phyloP scores from a whole-genome alignment of 2,888 invertebrate genomes.

The Drosophila dives region DNA sequence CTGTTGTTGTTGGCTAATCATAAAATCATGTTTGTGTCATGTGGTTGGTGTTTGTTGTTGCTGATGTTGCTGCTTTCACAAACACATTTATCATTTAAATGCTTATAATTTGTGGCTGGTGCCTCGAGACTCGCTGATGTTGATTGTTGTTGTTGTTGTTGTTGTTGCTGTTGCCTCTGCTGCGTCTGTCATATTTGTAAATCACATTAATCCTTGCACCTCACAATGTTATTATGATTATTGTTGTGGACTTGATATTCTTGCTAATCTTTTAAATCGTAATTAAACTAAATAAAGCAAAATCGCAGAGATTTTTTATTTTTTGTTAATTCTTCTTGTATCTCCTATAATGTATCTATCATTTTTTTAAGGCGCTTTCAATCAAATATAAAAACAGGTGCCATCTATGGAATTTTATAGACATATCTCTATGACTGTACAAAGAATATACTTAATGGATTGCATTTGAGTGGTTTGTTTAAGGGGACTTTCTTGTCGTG shows the following conservation, averaged over 20 bases:
- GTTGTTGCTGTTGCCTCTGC: constrained; percentile 28
- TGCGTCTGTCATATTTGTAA: constrained; percentile 67
- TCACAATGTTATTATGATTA: constrained; percentile 50
- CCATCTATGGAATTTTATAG: not conserved
- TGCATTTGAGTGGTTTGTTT: not conserved
- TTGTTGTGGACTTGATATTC: constrained; percentile 5
- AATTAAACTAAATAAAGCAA: constrained; percentile 56
- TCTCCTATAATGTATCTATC: not conserved
- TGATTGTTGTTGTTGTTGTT: constrained; percentile 22
- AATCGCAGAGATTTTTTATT: constrained; percentile 17
- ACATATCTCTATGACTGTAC: not conserved
- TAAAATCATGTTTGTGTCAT: constrained; percentile 58
- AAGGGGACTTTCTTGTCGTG: not conserved
- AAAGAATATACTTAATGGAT: not conserved
- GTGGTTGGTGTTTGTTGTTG: constrained; percentile 33
- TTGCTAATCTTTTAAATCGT: constrained; percentile 47
- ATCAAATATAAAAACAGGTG: too few species aligned
- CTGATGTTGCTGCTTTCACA: constrained; percentile 41
- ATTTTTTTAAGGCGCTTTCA: not conserved
- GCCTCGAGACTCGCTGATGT: constrained; percentile 38
- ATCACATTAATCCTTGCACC: constrained; percentile 69
- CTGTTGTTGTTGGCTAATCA: constrained; percentile 49
- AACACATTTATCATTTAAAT: constrained; percentile 67
- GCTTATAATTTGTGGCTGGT: constrained; percentile 61
- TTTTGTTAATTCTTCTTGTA: constrained; percentile 5